A percentile compares a stretch with the other conserved stretches of the same genome.
These are phyloP conservation scores for Terrapene triunguis DNA, from an alignment of 2,113 vertebrate genomes.

Conservation along the genomic window DNA sequence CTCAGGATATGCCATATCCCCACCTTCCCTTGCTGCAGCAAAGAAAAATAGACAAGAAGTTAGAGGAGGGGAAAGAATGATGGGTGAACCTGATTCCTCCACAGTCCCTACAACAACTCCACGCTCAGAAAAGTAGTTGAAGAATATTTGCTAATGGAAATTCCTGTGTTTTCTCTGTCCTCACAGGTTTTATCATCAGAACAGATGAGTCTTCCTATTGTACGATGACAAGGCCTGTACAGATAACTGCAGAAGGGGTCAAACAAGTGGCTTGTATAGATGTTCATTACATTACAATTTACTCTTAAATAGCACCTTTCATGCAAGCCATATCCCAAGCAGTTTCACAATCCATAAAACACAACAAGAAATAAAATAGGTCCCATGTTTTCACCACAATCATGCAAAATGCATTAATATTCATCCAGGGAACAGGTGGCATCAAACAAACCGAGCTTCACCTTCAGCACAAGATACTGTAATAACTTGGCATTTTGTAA, in stretches of 20 bases:
- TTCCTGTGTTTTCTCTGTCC: constrained; percentile 57
- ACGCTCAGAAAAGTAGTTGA: neutral
- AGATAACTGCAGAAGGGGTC: constrained; percentile 19
- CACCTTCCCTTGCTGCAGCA: constrained; percentile 10
- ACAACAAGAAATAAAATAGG: constrained; percentile 61
- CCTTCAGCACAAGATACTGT: too few relatives aligned
- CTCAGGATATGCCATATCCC: constrained; percentile 28
- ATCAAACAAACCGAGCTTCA: too few relatives aligned
- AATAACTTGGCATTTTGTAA: too few relatives aligned
- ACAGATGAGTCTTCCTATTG: constrained; percentile 22
- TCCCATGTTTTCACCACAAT: constrained; percentile 46
- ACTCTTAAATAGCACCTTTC: constrained; percentile 58
- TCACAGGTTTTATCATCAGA: constrained; percentile 35
- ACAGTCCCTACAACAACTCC: neutral
- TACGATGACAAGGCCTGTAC: constrained; percentile 19
- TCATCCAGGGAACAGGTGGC: neutral
- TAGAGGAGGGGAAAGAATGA: constrained; percentile 21
- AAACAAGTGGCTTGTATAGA: constrained; percentile 35
- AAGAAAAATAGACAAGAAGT: constrained; percentile 40
- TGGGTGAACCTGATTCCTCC: neutral
- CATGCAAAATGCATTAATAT: constrained; percentile 27
- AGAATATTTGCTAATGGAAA: constrained; percentile 21
- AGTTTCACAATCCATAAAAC: constrained; percentile 58
- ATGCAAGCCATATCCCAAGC: constrained; percentile 39
- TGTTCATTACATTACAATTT: constrained; percentile 31